Conservation (phyloP, 2,113 vertebrate genomes). For the Synodontis membranacea region DNA sequence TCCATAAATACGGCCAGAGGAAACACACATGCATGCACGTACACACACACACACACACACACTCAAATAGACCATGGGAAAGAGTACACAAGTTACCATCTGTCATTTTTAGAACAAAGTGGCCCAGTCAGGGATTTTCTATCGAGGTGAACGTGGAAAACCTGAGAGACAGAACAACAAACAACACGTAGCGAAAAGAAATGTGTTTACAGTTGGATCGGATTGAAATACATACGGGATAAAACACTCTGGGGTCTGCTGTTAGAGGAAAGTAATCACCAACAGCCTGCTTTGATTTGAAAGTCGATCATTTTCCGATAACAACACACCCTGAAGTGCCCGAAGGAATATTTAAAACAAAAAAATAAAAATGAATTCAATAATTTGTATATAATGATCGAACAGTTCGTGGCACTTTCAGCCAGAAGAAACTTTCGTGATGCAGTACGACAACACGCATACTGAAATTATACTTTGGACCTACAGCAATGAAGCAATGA, state of each 20-base stretch:
- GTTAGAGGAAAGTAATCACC: not conserved
- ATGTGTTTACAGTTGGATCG: not conserved
- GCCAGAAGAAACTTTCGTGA: no score
- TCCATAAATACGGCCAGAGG: constrained; percentile 41
- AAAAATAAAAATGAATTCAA: no score
- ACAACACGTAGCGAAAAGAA: not conserved
- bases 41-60: not conserved
- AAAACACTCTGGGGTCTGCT: not conserved
- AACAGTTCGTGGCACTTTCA: no score
- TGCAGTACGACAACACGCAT: no score
- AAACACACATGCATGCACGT: not conserved
- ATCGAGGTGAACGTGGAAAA: not conserved
- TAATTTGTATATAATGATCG: no score
- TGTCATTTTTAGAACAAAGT: constrained; percentile 3
- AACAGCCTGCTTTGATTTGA: not conserved
- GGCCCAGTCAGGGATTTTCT: not conserved
- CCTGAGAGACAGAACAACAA: not conserved
- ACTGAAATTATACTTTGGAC: no score
- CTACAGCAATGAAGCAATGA: no score
- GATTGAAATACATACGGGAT: not conserved
- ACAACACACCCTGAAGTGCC: no score
- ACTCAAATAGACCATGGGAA: not conserved
- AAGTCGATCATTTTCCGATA: not conserved
- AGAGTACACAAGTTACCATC: not conserved
- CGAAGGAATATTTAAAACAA: no score